phyloP scores from a whole-genome alignment of 2,113 vertebrate species.

The Pollachius pollachius region DNA sequence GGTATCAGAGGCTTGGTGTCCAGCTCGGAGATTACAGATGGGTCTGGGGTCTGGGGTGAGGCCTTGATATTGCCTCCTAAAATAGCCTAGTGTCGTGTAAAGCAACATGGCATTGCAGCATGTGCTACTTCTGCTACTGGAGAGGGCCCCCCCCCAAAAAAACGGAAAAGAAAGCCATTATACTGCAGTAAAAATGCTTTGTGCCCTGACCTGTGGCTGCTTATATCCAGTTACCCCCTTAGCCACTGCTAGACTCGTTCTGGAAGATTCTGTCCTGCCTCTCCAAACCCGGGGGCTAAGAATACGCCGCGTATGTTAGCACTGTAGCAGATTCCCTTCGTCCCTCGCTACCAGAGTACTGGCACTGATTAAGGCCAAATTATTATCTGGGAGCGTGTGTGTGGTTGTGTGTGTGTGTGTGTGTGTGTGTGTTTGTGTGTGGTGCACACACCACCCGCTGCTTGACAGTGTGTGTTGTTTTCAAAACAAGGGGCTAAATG shows the following conservation, averaged over 20 bases:
- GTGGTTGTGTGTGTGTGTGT: slow-evolving; percentile 38
- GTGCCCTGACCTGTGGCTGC: slow-evolving; percentile 38
- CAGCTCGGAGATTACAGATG: slow-evolving; percentile 25
- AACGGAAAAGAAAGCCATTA: slow-evolving; percentile 27
- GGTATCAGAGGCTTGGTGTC: slow-evolving; percentile 33
- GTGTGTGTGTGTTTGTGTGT: slow-evolving; percentile 24
- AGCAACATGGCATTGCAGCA: neutral
- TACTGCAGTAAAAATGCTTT: slow-evolving; percentile 41
- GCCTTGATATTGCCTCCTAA: slow-evolving; percentile 39
- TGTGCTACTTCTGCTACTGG: no score
- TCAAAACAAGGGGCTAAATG: slow-evolving; percentile 63
- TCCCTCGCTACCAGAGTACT: slow-evolving; percentile 27
- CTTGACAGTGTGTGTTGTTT: slow-evolving; percentile 55
- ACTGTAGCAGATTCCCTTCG: slow-evolving; percentile 13
- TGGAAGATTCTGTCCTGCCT: neutral
- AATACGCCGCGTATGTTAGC: slow-evolving; percentile 1
- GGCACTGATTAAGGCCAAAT: slow-evolving; percentile 45
- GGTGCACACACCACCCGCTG: slow-evolving; percentile 51
- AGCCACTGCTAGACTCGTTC: slow-evolving; percentile 15
- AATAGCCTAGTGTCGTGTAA: slow-evolving; percentile 32
- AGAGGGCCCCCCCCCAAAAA: no score
- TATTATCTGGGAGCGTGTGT: slow-evolving; percentile 56
- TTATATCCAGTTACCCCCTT: slow-evolving; percentile 36
- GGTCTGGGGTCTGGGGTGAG: neutral
- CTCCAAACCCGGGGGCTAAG: slow-evolving; percentile 24